phyloP scores from a whole-genome alignment of 2,797 vertebrate species.

The Acrossocheilus wenchowensis region DNA sequence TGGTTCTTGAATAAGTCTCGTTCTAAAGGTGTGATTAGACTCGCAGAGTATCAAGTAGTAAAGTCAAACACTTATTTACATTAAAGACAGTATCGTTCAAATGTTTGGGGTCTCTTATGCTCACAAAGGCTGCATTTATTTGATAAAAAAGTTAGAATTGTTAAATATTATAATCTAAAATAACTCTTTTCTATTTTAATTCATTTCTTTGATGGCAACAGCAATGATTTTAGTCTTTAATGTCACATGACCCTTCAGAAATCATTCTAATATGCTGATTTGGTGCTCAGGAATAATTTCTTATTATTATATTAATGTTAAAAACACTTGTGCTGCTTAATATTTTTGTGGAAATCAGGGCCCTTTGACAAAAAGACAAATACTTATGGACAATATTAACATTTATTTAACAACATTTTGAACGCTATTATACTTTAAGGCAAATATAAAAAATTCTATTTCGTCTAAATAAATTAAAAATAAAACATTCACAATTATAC shows the following conservation, averaged over 20 bases:
- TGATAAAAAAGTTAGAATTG: neutral
- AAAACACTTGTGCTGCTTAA: neutral
- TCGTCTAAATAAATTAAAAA: neutral
- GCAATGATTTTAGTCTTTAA: neutral
- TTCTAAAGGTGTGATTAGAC: neutral
- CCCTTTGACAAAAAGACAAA: neutral
- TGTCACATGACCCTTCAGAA: neutral
- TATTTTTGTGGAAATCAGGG: neutral
- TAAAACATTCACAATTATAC: neutral
- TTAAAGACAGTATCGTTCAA: neutral
- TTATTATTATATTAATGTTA: neutral
- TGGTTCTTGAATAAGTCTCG: neutral
- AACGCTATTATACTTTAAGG: neutral
- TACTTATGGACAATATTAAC: too few species aligned
- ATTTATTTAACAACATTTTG: neutral
- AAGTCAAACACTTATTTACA: conserved; percentile 22
- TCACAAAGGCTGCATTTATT: neutral
- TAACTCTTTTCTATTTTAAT: neutral
- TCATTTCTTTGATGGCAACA: neutral
- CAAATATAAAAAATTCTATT: neutral
- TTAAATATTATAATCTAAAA: neutral
- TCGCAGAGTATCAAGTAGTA: neutral
- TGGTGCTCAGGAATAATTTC: neutral
- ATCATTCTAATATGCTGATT: neutral
- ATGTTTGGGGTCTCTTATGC: neutral